phyloP scores from a whole-genome alignment of 2,888 invertebrate species.

The Xestia ashworthii region DNA sequence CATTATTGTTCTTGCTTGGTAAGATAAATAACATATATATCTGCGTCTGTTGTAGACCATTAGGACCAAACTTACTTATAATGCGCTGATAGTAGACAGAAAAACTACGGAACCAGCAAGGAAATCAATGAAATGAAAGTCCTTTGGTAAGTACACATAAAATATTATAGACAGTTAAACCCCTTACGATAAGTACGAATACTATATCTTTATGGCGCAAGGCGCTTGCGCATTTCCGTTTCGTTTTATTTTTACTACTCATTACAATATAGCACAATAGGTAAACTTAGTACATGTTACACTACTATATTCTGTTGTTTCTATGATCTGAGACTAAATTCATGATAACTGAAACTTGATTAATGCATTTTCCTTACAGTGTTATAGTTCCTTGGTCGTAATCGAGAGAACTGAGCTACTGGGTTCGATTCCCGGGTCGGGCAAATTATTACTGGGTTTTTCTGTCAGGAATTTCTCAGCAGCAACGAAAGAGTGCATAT shows the following conservation, averaged over 20 bases:
- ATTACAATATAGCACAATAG: conserved; percentile 9
- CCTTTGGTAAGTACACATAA: not conserved
- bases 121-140: conserved; percentile 1
- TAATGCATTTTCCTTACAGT: not conserved
- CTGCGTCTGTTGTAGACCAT: not conserved
- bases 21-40: not conserved
- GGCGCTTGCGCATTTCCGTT: conserved; percentile 33
- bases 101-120: not conserved
- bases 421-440: too few relatives aligned
- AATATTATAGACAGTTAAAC: not conserved
- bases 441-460: too few relatives aligned
- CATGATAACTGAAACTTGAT: not conserved
- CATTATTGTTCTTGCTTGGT: not conserved
- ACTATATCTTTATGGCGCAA: conserved; percentile 22
- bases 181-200: not conserved
- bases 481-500: too few relatives aligned
- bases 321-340: too few relatives aligned
- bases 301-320: too few relatives aligned
- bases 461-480: too few relatives aligned
- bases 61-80: not conserved
- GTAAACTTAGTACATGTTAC: not conserved
- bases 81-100: not conserved
- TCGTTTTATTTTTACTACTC: conserved; percentile 30
- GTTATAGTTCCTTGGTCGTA: not conserved
- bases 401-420: too few relatives aligned